Evolutionary conservation across 2,797 vertebrate species (phyloP).

Genomic region (Mus spretus): DNA sequence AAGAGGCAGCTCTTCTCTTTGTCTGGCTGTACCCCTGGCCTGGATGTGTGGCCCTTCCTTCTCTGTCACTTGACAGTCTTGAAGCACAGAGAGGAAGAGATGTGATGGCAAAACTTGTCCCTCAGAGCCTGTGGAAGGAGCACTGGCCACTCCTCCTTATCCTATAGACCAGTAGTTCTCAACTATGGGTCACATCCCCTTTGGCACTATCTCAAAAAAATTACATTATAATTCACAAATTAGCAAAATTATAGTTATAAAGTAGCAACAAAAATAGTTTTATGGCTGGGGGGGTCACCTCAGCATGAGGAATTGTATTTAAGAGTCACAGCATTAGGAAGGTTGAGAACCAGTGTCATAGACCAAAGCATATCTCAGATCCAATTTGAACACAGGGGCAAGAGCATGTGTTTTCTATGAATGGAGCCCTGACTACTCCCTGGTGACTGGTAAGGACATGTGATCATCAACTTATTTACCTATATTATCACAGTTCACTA

Average conservation of each 20-base stretch:
- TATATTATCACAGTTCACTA: background rate
- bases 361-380: background rate
- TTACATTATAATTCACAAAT: background rate
- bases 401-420: no score
- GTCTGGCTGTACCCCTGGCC: background rate
- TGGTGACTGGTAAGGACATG: background rate
- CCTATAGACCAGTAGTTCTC: background rate
- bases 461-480: background rate
- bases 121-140: background rate
- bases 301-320: background rate
- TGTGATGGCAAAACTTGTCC: rapidly evolving
- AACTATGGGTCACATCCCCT: background rate
- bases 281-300: background rate
- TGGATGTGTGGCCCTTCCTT: background rate
- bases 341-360: background rate
- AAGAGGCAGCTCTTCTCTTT: background rate
- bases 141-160: rapidly evolving
- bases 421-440: rapidly evolving
- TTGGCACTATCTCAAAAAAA: background rate
- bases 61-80: background rate
- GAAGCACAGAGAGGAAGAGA: background rate
- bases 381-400: background rate
- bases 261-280: background rate
- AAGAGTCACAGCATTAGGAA: background rate
- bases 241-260: background rate